A percentile compares a stretch with the other conserved stretches of the same genome.
Conservation (phyloP, 2,113 vertebrate genomes). For the Lutjanus erythropterus region DNA sequence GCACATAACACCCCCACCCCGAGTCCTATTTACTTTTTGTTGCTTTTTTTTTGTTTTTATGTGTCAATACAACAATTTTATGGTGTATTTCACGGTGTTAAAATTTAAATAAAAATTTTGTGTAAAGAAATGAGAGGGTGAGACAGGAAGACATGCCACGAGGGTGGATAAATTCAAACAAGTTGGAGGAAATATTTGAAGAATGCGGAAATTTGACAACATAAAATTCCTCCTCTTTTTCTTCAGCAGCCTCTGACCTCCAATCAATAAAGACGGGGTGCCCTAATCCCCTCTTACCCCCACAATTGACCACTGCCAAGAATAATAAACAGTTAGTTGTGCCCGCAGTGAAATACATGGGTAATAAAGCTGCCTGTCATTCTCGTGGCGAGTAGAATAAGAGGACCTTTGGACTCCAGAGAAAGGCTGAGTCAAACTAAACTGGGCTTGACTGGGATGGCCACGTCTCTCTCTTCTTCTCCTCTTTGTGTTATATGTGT, state of each 20-base stretch:
- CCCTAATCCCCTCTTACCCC: neutral
- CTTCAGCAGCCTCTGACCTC: neutral
- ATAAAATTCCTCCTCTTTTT: slow-evolving; percentile 18
- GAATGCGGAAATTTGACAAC: slow-evolving; percentile 3
- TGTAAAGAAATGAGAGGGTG: slow-evolving; percentile 18
- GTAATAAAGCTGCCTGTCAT: slow-evolving; percentile 39
- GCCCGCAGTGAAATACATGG: slow-evolving; percentile 23
- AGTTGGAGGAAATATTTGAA: neutral
- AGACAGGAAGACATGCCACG: neutral
- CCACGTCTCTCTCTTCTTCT: slow-evolving; percentile 28
- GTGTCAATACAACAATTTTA: too few species aligned
- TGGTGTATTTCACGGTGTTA: too few species aligned
- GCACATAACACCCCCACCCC: too few species aligned
- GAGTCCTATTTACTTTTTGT: too few species aligned
- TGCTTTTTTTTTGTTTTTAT: too few species aligned
- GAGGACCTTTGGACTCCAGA: slow-evolving; percentile 64
- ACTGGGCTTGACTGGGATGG: slow-evolving; percentile 2
- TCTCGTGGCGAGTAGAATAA: neutral
- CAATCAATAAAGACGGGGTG: slow-evolving; percentile 11
- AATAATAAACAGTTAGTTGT: slow-evolving; percentile 31
- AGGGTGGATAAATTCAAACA: neutral
- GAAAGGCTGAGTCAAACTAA: slow-evolving; percentile 9
- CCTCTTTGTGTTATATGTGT: slow-evolving; percentile 37
- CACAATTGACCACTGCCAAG: slow-evolving; percentile 8
- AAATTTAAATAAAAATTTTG: too few species aligned